Base-by-base conservation (phyloP, 2,888 invertebrate genomes). In the Petrolisthes manimaculis region DNA sequence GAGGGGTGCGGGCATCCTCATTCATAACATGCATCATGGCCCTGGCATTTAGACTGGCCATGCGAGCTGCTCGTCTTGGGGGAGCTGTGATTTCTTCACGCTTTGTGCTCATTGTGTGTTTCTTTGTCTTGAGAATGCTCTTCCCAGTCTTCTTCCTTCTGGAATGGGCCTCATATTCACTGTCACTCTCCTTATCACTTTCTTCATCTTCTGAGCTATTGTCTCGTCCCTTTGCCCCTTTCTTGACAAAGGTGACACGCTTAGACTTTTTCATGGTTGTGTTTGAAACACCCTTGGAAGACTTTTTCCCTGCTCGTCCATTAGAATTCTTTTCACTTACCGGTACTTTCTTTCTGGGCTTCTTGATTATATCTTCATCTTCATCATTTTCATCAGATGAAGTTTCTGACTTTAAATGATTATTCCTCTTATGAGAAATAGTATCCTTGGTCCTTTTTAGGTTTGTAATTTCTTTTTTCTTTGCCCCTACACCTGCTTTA, bases 11-110 rank as follows among this genome's bases (percentile, higher is more conserved):
- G 2, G 97, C 97, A 92, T 97, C 97, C 93, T 97, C 97, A 92
- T 97, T 97, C 53, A 97, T 94, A 92, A 97, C 97, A 93, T 97
- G 97, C 3, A 97, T 97, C 94, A 97, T 97, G 54, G 97, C 97
- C 91, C 96, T 93, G 0, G 97, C 97, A 92, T 97, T 97, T 56
- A 97, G 93, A 3, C 97, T 97, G 69, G 97, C 97, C 93, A 97
- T 97, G 91, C 97, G 95, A 92, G 96, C 84, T 14, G 61, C 53
- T 4, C 88, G 53, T 53, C 84, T 24, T 18, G 81, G 75, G 24
- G 88, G 88, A 37, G 88, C 61, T 75, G 79, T 18, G 53, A 9
- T 81, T 37, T 81, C 81, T 61, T 80, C 75, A 9, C 80, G 80
- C 53, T 84, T 84, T 21, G 84, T 83, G 51, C 67, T 69, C 21